Percentiles rank a stretch among this genome's conserved stretches.
These are phyloP conservation scores for Hypena proboscidalis DNA, from an alignment of 2,888 invertebrate genomes.

Conservation along the genomic window DNA sequence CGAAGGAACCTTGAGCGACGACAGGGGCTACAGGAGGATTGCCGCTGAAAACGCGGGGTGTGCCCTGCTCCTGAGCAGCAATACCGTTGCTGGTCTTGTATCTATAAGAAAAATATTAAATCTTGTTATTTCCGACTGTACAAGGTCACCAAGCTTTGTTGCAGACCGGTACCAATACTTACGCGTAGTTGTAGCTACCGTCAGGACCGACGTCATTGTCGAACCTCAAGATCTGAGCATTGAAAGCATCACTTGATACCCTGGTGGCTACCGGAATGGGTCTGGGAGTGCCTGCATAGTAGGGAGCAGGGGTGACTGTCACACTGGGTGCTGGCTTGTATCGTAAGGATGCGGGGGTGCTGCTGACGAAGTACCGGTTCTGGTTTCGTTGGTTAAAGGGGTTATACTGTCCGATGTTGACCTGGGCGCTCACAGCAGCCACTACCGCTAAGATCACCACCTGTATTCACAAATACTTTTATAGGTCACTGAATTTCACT, in stretches of 20 bases:
- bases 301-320: constrained; percentile 13
- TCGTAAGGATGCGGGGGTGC: constrained; percentile 30
- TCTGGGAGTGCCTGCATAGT: constrained; percentile 10
- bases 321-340: constrained; percentile 10
- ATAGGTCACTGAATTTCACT: too few relatives aligned
- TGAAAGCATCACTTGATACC: constrained; percentile 44
- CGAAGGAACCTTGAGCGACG: constrained; percentile 82
- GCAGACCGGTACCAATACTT: constrained; percentile 47
- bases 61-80: too few relatives aligned
- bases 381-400: not conserved
- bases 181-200: constrained; percentile 83
- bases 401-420: too few relatives aligned
- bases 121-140: not conserved
- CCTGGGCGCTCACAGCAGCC: too few relatives aligned
- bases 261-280: constrained; percentile 25
- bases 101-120: constrained; percentile 54
- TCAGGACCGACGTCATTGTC: constrained; percentile 78
- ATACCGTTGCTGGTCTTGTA: constrained; percentile 87
- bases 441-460: too few relatives aligned
- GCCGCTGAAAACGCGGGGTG: constrained; percentile 75
- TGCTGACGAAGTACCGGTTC: constrained; percentile 9
- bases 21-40: too few relatives aligned
- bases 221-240: constrained; percentile 61
- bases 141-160: not conserved
- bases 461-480: too few relatives aligned